These are phyloP conservation scores for Amiota mariae DNA, from an alignment of 2,888 invertebrate species.

Conservation along the genomic window DNA sequence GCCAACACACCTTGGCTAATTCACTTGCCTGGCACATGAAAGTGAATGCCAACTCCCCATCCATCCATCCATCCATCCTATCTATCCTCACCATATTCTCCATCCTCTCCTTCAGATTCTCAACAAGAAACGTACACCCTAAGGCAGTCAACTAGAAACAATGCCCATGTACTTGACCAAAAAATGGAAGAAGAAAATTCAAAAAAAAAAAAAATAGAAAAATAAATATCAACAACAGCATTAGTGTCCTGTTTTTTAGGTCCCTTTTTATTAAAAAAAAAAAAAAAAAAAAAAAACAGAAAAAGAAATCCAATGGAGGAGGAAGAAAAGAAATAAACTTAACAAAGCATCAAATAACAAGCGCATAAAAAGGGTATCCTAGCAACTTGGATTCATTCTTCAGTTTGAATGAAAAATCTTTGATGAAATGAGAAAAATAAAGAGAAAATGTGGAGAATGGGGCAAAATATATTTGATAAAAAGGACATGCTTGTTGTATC, in stretches of 20 bases:
- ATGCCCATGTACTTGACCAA: slow-evolving; percentile 17
- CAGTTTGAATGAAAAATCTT: background rate
- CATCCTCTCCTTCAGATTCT: too few relatives aligned
- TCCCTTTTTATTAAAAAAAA: too few relatives aligned
- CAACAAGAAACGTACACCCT: background rate
- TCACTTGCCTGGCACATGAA: slow-evolving; percentile 39
- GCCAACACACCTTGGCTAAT: slow-evolving; percentile 1
- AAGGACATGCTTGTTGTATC: slow-evolving; percentile 17
- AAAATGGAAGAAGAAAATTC: background rate
- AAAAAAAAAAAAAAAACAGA: too few relatives aligned
- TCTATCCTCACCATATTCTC: too few relatives aligned
- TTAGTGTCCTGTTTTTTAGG: slow-evolving; percentile 18
- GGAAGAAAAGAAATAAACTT: slow-evolving; percentile 56
- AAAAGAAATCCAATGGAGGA: background rate
- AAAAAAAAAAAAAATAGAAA: slow-evolving; percentile 1
- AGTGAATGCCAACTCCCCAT: slow-evolving; percentile 49
- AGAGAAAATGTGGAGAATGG: background rate
- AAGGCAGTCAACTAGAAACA: slow-evolving; percentile 20
- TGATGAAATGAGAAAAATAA: background rate
- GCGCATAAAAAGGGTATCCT: slow-evolving; percentile 34
- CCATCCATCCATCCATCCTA: too few relatives aligned
- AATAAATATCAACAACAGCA: slow-evolving; percentile 25
- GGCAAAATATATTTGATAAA: background rate
- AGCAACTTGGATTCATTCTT: slow-evolving; percentile 11
- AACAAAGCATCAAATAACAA: slow-evolving; percentile 66